phyloP scores from a whole-genome alignment of 2,888 invertebrate genomes.

The Eupeodes luniger region DNA sequence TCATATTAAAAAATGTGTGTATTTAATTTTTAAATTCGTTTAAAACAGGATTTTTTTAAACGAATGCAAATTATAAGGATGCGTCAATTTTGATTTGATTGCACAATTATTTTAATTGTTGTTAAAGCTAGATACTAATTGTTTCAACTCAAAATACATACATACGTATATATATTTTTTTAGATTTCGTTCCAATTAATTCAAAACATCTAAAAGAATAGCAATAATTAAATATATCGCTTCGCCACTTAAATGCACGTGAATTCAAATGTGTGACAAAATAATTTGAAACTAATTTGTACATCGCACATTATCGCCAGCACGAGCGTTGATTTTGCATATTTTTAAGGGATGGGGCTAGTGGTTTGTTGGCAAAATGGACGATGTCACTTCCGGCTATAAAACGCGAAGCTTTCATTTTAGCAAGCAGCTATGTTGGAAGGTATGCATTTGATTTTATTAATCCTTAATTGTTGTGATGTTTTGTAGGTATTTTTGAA shows the following conservation, averaged over 20 bases:
- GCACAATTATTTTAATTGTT: conserved; percentile 6
- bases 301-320: conserved; percentile 29
- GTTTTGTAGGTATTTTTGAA: background rate
- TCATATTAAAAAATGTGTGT: background rate
- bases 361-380: background rate
- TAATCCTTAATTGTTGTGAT: conserved; percentile 49
- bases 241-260: conserved; percentile 8
- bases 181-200: conserved; percentile 13
- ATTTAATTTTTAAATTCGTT: background rate
- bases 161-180: background rate
- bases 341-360: background rate
- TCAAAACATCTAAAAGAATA: conserved; percentile 12
- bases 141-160: background rate
- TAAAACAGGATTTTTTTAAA: background rate
- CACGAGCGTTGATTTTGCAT: background rate
- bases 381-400: conserved; percentile 10
- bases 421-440: background rate
- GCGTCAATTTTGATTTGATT: background rate
- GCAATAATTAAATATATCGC: conserved; percentile 34
- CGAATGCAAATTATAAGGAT: background rate
- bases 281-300: conserved; percentile 61
- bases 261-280: conserved; percentile 37
- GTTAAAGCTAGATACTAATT: background rate
- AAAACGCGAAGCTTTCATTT: conserved; percentile 19
- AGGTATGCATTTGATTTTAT: conserved; percentile 52